phyloP scores from a whole-genome alignment of 2,888 invertebrate genomes.

The Toxonevra muliebris region DNA sequence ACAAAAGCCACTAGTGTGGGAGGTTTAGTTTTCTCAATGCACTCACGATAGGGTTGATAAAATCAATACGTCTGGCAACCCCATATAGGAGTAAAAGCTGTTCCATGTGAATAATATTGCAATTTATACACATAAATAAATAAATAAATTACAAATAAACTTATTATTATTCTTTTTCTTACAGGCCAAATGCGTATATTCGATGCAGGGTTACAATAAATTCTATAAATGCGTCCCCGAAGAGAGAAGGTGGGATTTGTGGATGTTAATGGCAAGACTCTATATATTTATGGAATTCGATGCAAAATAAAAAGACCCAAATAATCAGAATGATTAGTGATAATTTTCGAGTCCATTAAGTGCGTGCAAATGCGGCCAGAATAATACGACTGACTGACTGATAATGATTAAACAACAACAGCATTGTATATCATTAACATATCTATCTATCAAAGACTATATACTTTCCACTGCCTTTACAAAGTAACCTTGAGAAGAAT shows the following conservation, averaged over 20 bases:
- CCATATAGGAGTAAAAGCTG: no score
- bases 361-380: conserved; percentile 17
- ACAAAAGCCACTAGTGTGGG: no score
- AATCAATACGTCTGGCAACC: no score
- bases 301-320: conserved; percentile 57
- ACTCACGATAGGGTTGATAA: no score
- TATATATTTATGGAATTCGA: conserved; percentile 60
- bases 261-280: conserved; percentile 57
- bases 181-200: conserved; percentile 41
- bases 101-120: no score
- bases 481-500: conserved; percentile 16
- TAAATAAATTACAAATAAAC: conserved; percentile 5
- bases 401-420: conserved; percentile 30
- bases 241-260: conserved; percentile 58
- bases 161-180: conserved; percentile 21
- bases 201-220: conserved; percentile 45
- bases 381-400: conserved; percentile 29
- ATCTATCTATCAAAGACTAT: conserved; percentile 26
- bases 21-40: no score
- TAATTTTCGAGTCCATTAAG: conserved; percentile 10
- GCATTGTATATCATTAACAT: conserved; percentile 23
- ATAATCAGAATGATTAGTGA: background rate
- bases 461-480: conserved; percentile 32
- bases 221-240: conserved; percentile 62
- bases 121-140: background rate